These are phyloP conservation scores for Lamprotornis superbus DNA, from an alignment of 2,113 vertebrate species.

Conservation along the genomic window DNA sequence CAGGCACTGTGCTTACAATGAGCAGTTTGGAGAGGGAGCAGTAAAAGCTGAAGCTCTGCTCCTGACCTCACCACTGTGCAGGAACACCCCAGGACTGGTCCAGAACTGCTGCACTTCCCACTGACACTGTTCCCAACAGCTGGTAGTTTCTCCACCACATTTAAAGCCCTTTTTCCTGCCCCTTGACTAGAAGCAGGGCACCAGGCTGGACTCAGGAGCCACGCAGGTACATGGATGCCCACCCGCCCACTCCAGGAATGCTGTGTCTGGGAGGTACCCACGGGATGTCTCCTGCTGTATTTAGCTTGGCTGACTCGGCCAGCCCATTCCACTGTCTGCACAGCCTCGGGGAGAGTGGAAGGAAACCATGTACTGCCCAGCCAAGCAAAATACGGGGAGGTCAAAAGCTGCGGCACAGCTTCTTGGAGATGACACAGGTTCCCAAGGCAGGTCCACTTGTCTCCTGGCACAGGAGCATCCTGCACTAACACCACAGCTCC, in stretches of 20 bases:
- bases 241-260: rapidly evolving
- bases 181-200: rapidly evolving
- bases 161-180: neutral
- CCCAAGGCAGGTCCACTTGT: neutral
- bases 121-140: neutral
- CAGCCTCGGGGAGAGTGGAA: neutral
- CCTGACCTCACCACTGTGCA: neutral
- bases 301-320: neutral
- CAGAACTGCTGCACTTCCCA: neutral
- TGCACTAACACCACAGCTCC: neutral
- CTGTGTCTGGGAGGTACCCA: neutral
- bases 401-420: neutral
- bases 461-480: neutral
- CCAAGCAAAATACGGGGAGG: neutral
- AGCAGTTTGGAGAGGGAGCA: neutral
- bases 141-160: neutral
- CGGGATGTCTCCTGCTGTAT: neutral
- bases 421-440: neutral
- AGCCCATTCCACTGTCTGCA: neutral
- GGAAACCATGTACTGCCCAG: neutral
- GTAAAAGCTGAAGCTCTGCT: neutral
- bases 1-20: neutral
- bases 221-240: neutral
- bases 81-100: rapidly evolving
- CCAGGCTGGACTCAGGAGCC: neutral